Base-by-base conservation (phyloP, 1,140 invertebrate genomes). In the Drosophila ogumai region DNA sequence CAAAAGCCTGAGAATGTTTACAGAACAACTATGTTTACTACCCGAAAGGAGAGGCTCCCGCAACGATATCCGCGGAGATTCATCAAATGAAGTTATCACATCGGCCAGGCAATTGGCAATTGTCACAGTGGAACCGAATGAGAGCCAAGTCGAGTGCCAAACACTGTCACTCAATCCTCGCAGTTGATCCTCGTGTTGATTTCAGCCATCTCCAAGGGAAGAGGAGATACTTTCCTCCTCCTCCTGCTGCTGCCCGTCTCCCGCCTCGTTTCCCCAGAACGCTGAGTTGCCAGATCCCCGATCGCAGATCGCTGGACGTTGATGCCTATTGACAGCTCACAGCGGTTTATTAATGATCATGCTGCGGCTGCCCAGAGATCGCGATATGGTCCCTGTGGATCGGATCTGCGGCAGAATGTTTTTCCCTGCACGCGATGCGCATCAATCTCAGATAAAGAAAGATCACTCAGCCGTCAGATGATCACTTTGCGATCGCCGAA, bases 301-400 rank as follows among this genome's bases (percentile, higher is more conserved):
- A 79, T 79, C 61, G 54, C 28, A 28, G 55, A 79, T 73, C 68
- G 61, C 65, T 73, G 71, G 76, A 82, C 84, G 73, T 80, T 91
- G 88, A 91, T 90, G 81, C 86, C 84, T 88, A 91, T 91, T 91
- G 88, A 91, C 88, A 91, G 88, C 88, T 91, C 88, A 91, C 88
- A 90, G 88, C 90, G 90, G 82, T 91, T 91, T 90, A 91, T 91
- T 91, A 91, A 91, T 91, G 88, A 91, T 91, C 90, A 79, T 87
- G 90, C 90, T 86, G 86, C 57, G 85, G 65, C 76, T 69, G 68
- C 61, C 66, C 67, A 63, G 67, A 69, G 69, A 54, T 46, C 41
- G 47, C 44, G 61, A 76, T 49, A 52, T 60, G 25, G 58, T 63
- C 40, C 50, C 44, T n/a, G 58, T 13, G 43, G 64, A 36, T 52